A percentile compares a stretch with the other conserved stretches of the same genome.
These are phyloP conservation scores for Heliconius nattereri DNA, from an alignment of 1,140 invertebrate genomes.

Conservation along the genomic window DNA sequence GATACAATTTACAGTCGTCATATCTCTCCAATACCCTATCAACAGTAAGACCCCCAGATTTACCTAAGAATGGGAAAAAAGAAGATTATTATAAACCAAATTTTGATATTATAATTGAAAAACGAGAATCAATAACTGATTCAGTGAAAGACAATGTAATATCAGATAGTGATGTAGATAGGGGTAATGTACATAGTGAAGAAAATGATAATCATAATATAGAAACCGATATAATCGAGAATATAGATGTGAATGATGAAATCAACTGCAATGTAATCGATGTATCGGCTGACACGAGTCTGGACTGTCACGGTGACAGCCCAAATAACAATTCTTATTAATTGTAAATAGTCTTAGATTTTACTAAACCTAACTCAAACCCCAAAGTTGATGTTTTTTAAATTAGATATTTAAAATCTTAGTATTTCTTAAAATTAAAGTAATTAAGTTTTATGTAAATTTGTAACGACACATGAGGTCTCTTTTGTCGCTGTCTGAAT, in stretches of 20 bases:
- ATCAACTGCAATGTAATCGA: constrained; percentile 71
- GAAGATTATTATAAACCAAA: constrained; percentile 61
- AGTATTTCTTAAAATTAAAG: background rate
- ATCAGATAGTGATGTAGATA: constrained; percentile 56
- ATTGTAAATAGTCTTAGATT: constrained; percentile 33
- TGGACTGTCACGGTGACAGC: constrained; percentile 60
- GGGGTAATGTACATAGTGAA: constrained; percentile 53
- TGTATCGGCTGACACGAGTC: constrained; percentile 48
- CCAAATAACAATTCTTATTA: constrained; percentile 73
- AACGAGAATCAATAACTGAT: constrained; percentile 56
- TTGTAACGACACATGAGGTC: background rate
- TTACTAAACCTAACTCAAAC: constrained; percentile 44
- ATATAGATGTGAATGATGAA: constrained; percentile 54
- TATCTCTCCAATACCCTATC: constrained; percentile 73
- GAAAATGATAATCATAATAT: constrained; percentile 51
- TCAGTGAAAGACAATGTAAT: constrained; percentile 47
- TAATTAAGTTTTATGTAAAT: background rate
- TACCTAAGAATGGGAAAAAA: constrained; percentile 50
- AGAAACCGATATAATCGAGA: constrained; percentile 46
- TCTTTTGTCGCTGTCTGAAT: background rate
- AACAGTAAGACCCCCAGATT: constrained; percentile 73
- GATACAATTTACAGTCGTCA: constrained; percentile 74
- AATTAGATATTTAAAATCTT: constrained; percentile 1
- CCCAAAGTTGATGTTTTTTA: constrained; percentile 46
- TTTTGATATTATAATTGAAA: constrained; percentile 68